Evolutionary conservation across 2,888 invertebrate genomes (phyloP), one percentile per base, ranked within the genome.

Genomic region (Lymantria dispar): DNA sequence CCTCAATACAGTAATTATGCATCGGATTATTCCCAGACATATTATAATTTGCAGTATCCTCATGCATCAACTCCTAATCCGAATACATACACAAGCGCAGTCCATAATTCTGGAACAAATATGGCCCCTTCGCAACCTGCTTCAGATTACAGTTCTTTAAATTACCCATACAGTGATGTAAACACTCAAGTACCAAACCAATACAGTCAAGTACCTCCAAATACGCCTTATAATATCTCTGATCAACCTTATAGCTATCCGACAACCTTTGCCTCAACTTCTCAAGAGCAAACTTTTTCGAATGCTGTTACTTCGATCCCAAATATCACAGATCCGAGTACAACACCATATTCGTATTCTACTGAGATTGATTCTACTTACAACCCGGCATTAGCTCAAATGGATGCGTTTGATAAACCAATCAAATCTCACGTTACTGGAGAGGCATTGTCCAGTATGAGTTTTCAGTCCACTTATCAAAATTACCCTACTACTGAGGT

Each of bases 351-450:
- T 43, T 61, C 64, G 0, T 72, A 64, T 43, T 30, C 68, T 2
- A 29, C 64, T 3, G 65, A 70, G 39, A 47, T 55, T 0, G 70
- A 72, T 15, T 41, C 61, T 1, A 64, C 47, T 22, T 76, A 71
- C 44, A 73, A 68, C 51, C 69, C 78, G 1, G 60, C 70, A 1
- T 48, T 87, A 31, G 64, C 85, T 0, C 78, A 85, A 48, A 50
- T 87, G 0, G 89, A 87, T 38, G 79, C 80, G 0, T 61, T 78
- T 0, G 91, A 91, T 56, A 78, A 83, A 54, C 90, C 91, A 1
- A 91, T 91, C 13, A 90, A 87, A 49, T 91, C 91, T 0, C 90
- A 90, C 50, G 83, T 83, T 0, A 87, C 84, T 0, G 88, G 89
- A 0, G 78, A 91, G 68, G 91, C 90, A 0, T 41, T 90, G 7